phyloP scores from a whole-genome alignment of 2,797 vertebrate species.

The Spinus olivaceus region DNA sequence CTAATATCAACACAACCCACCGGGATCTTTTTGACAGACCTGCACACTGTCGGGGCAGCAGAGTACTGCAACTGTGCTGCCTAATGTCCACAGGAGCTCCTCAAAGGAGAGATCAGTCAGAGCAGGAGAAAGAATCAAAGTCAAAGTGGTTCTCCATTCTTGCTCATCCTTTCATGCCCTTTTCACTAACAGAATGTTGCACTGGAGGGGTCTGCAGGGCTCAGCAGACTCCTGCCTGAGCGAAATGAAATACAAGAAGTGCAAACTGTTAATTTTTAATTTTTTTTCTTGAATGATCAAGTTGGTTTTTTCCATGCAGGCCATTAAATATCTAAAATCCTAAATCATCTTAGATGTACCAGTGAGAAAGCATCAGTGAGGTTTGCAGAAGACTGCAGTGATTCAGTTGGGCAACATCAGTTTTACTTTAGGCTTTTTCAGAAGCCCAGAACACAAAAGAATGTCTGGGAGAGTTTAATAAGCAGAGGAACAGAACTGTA shows the following conservation, averaged over 20 bases:
- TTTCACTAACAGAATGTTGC: not conserved
- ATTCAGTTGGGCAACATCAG: not conserved
- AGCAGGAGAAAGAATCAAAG: not conserved
- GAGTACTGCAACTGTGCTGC: not conserved
- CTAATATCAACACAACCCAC: not conserved
- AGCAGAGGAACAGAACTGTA: not conserved
- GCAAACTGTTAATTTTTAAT: not conserved
- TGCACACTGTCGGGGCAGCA: not conserved
- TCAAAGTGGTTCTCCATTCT: not conserved
- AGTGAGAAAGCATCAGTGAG: not conserved
- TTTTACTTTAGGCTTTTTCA: conserved; percentile 34
- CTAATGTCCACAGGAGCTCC: not conserved
- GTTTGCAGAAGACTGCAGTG: not conserved
- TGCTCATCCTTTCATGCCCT: not conserved
- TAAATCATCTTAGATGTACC: not conserved
- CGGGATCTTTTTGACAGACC: not conserved
- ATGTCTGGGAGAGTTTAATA: conserved; percentile 53
- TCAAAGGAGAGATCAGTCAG: not conserved
- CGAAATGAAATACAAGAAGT: not conserved
- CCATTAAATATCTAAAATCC: not conserved
- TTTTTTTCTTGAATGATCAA: not conserved
- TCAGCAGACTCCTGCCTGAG: not conserved
- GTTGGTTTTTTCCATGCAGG: not conserved
- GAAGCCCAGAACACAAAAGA: conserved; percentile 47
- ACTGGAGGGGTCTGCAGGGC: not conserved